Evolutionary conservation across 2,797 vertebrate genomes (phyloP), one percentile per base, ranked within the genome.

Genomic region (Hylomyscus alleni): DNA sequence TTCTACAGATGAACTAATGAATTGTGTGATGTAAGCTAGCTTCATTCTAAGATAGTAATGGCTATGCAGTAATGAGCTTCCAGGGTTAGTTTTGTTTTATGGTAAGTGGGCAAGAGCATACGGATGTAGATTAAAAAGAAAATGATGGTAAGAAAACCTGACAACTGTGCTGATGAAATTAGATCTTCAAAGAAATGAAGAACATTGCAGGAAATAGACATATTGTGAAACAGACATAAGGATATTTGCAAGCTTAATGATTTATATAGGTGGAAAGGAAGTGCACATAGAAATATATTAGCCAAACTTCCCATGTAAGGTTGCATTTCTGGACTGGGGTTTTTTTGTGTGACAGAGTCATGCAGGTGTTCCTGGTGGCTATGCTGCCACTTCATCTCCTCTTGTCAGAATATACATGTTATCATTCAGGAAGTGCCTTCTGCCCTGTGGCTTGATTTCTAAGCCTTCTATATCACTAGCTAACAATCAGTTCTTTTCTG

Each of bases 331-430:
- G 11, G 69, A 13, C 44, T 8, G 50, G 14, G 3, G 19, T 5
- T 17, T 50, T 80, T 22, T 34, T 62, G 44, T 69, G 10, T n/a
- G 37, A 69, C 10, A 92, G 17, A 91, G 5, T 47, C 11, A 13
- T 19, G 20, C 13, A 76, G 20, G 13, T 60, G 6, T 3, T n/a
- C 15, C 20, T 90, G 34, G 6, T 0, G 69, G 24, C 7, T 52
- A 67, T 6, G 17, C 17, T 29, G 37, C 17, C 44, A 5, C 8
- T 19, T 14, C 10, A 6, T 40, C 37, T 20, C n/a, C 14, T n/a
- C 12, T 11, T 0, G 2, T 0, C 1, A 9, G 4, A 12, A 34
- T 60, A 67, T n/a, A 11, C 12, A 22, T 17, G 40, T 58, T 17
- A 44, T 29, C 17, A 65, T 40, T n/a, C 69, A 83, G 14, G n/a